These are phyloP conservation scores for Nowickia ferox DNA, from an alignment of 2,888 invertebrate genomes.

Conservation along the genomic window DNA sequence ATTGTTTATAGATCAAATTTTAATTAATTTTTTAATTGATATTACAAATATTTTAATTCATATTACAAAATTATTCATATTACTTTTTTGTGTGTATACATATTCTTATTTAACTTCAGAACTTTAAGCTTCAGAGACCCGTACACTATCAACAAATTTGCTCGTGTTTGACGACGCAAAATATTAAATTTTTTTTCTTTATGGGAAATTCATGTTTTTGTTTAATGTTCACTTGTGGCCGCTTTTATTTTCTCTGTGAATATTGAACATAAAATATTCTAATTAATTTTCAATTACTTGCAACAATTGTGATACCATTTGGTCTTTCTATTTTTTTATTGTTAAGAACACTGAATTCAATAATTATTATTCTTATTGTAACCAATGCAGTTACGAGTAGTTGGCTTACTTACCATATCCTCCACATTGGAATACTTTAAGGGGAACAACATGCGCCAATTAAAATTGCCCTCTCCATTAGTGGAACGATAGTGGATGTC, in stretches of 20 bases:
- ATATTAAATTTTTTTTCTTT: too few relatives aligned
- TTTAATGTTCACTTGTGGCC: too few relatives aligned
- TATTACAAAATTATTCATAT: too few relatives aligned
- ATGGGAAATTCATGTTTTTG: too few relatives aligned
- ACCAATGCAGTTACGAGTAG: background rate
- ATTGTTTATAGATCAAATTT: too few relatives aligned
- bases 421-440: slow-evolving; percentile 90
- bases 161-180: too few relatives aligned
- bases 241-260: background rate
- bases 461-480: slow-evolving; percentile 92
- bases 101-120: too few relatives aligned
- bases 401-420: slow-evolving; percentile 85
- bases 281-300: slow-evolving; percentile 52
- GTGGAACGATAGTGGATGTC: slow-evolving; percentile 92
- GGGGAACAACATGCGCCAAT: slow-evolving; percentile 94
- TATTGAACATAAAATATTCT: slow-evolving; percentile 4
- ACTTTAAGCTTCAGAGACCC: too few relatives aligned
- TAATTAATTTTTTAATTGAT: too few relatives aligned
- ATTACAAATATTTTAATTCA: too few relatives aligned
- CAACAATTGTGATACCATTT: background rate
- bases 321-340: background rate
- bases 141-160: too few relatives aligned
- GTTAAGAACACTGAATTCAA: slow-evolving; percentile 2
- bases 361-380: slow-evolving; percentile 4
- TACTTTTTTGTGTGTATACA: too few relatives aligned